Conservation (phyloP, 2,797 vertebrate species). For the Furcifer pardalis region DNA sequence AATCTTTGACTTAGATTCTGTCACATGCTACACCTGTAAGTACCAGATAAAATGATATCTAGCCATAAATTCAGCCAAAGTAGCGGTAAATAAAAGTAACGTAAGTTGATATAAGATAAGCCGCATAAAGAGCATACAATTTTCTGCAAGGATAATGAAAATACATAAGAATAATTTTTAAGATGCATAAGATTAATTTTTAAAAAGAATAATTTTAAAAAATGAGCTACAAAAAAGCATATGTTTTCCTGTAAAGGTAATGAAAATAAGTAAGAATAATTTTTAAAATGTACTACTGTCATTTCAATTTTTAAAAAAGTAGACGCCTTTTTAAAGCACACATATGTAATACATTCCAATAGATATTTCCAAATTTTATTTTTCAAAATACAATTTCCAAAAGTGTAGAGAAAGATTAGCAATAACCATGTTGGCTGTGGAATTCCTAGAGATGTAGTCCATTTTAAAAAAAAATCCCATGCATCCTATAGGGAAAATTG, state of each 20-base stretch:
- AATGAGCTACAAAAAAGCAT: too few species aligned
- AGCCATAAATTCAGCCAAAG: background rate
- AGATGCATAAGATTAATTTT: too few species aligned
- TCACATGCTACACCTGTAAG: background rate
- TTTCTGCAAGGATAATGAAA: background rate
- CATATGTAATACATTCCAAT: background rate
- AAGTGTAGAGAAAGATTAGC: background rate
- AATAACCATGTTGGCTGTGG: background rate
- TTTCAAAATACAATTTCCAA: too few species aligned
- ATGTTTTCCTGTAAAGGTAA: too few species aligned
- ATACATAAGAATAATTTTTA: background rate
- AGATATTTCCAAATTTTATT: too few species aligned
- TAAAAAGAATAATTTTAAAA: too few species aligned
- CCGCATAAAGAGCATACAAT: background rate
- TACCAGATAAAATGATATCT: background rate
- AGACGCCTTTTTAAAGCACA: background rate
- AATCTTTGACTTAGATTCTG: background rate
- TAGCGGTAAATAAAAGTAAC: background rate
- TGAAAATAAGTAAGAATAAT: too few species aligned
- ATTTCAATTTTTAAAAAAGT: too few species aligned
- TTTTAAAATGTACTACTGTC: background rate
- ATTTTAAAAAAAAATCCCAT: too few species aligned
- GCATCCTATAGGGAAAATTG: too few species aligned
- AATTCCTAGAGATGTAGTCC: background rate
- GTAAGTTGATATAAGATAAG: background rate